phyloP scores from a whole-genome alignment of 2,888 invertebrate genomes.

The Elaeidobius kamerunicus region DNA sequence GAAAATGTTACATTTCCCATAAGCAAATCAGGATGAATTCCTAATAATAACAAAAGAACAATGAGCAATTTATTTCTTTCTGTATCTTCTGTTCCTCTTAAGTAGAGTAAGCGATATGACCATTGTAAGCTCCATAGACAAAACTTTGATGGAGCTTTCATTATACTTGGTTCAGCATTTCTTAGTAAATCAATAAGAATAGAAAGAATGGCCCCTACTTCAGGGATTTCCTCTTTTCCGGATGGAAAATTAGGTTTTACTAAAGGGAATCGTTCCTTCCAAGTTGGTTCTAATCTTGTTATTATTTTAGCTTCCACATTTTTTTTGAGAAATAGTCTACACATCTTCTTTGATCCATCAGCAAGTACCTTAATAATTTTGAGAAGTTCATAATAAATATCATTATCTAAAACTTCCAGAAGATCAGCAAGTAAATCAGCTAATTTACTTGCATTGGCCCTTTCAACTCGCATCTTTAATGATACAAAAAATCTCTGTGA shows the following conservation, averaged over 20 bases:
- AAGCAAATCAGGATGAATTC: constrained; percentile 38
- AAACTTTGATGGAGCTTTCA: constrained; percentile 28
- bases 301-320: constrained; percentile 45
- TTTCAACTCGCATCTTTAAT: constrained; percentile 35
- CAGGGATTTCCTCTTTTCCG: constrained; percentile 16
- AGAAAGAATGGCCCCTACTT: constrained; percentile 15
- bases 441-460: constrained; percentile 45
- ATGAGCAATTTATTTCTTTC: constrained; percentile 40
- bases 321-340: constrained; percentile 40
- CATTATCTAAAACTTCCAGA: constrained; percentile 39
- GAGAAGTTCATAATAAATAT: constrained; percentile 43
- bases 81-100: constrained; percentile 26
- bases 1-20: constrained; percentile 36
- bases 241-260: constrained; percentile 29
- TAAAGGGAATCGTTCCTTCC: constrained; percentile 35
- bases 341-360: constrained; percentile 39
- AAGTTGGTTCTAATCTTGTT: constrained; percentile 43
- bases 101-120: constrained; percentile 33
- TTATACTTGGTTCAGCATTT: constrained; percentile 10
- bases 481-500: constrained; percentile 24
- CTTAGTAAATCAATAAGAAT: constrained; percentile 15
- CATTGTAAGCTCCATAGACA: constrained; percentile 37
- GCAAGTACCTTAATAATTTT: constrained; percentile 40
- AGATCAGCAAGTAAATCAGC: constrained; percentile 43
- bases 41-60: constrained; percentile 37